Conservation (phyloP, 1,140 invertebrate genomes). For the Bombus confusus region DNA sequence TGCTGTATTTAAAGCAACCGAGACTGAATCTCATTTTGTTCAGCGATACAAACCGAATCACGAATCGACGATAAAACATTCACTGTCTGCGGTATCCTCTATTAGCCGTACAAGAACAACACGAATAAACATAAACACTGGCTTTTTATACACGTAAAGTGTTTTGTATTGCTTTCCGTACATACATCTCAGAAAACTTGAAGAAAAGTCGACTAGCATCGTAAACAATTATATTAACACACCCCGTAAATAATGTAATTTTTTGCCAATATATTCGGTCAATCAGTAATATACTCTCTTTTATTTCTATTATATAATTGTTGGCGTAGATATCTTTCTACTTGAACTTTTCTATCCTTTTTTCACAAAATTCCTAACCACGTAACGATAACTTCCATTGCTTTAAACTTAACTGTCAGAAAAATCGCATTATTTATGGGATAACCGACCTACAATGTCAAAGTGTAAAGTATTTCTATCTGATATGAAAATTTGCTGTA, state of each 20-base stretch:
- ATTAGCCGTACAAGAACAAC: not conserved
- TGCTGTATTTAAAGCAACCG: not conserved
- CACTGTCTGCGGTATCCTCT: not conserved
- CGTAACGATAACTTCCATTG: too few species aligned
- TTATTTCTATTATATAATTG: not conserved
- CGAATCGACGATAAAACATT: not conserved
- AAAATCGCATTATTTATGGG: not conserved
- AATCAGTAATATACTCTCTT: not conserved
- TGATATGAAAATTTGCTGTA: not conserved
- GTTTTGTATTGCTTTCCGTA: slow-evolving; percentile 11
- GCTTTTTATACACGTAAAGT: not conserved
- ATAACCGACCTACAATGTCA: not conserved
- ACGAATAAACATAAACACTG: not conserved
- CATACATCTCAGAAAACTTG: too few species aligned
- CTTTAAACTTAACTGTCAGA: not conserved
- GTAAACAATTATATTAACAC: not conserved
- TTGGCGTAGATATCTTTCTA: not conserved
- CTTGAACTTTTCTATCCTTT: not conserved
- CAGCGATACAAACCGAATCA: not conserved
- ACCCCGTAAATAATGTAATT: not conserved
- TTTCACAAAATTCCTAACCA: not conserved
- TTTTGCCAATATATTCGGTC: not conserved
- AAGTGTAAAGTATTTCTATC: too few species aligned
- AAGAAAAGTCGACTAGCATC: not conserved
- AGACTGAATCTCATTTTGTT: not conserved